Evolutionary conservation across 2,113 vertebrate species (phyloP).

Genomic region (Cyanocitta stelleri): DNA sequence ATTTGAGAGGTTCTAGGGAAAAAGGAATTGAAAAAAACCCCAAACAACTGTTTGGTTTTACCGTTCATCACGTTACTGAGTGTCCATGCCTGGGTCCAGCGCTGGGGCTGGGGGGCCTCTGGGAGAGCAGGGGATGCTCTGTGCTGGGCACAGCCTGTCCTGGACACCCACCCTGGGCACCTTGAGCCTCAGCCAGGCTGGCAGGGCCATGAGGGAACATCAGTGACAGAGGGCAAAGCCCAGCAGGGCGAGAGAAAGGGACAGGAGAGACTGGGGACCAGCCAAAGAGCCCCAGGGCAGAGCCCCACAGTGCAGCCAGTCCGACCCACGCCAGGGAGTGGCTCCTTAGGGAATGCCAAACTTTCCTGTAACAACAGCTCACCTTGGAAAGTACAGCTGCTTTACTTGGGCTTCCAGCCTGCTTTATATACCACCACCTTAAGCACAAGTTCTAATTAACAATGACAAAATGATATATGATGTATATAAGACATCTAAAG

Average conservation of each 20-base stretch:
- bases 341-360: neutral
- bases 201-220: rapidly evolving
- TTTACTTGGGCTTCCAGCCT: neutral
- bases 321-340: rapidly evolving
- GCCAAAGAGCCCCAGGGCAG: no score
- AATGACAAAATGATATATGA: neutral
- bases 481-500: neutral
- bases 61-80: rapidly evolving
- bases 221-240: neutral
- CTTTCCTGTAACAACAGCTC: no score
- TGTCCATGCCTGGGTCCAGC: rapidly evolving
- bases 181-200: neutral
- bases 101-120: rapidly evolving
- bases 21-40: rapidly evolving
- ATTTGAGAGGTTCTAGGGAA: neutral
- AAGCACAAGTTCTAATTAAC: neutral
- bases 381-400: neutral
- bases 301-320: no score
- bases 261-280: rapidly evolving
- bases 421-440: neutral
- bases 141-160: neutral
- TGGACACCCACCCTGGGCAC: neutral
- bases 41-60: rapidly evolving
- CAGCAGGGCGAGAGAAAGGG: rapidly evolving
- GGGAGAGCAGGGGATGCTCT: neutral